Base-by-base conservation (phyloP, 2,113 vertebrate species). In the Pelecanoides urinatrix region DNA sequence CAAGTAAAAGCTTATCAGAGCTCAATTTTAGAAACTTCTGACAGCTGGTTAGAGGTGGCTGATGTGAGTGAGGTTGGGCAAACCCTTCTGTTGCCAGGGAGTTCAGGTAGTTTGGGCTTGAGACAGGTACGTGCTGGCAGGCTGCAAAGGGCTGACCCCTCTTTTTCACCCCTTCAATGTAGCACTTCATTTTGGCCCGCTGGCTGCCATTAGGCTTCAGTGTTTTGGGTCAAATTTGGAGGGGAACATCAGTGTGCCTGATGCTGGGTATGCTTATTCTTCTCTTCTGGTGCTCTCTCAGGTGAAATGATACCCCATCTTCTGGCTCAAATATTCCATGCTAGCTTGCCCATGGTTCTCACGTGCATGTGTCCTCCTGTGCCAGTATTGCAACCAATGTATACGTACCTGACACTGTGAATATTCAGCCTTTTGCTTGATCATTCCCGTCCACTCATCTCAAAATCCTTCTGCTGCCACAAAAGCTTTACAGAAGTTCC, bases 381-480 rank as follows among this genome's bases (percentile, higher is more conserved):
- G 1, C 19, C 67, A 15, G 27, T 42, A 3, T 49, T 75, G 36
- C 34, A 86, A 72, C 47, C 17, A n/a, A 29, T 7, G 3, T 4
- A 15, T 1, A 2, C 0, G 1, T 23, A 29, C 56, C 53, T 25
- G 56, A 25, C 56, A 12, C 16, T 44, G 61, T 10, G 4, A 30
- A 21, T 7, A 53, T 2, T 52, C 63, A 49, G 36, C 50, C 63
- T 85, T 58, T 30, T 1, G 0, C 47, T 58, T 12, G 11, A 27
- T 49, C 62, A 6, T 11, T 68, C 47, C 40, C 3, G 0, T 91
- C 34, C 55, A 11, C 58, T 45, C 79, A 5, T 89, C 63, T 53
- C 72, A 16, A 38, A 58, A n/a, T 29, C 61, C 73, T 85, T 53
- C 90, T 70, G 72, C 76, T 86, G 80, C 87, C 45, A 62, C 36